These are phyloP conservation scores for Eupsilia transversa DNA, from an alignment of 2,888 invertebrate genomes.

Conservation along the genomic window DNA sequence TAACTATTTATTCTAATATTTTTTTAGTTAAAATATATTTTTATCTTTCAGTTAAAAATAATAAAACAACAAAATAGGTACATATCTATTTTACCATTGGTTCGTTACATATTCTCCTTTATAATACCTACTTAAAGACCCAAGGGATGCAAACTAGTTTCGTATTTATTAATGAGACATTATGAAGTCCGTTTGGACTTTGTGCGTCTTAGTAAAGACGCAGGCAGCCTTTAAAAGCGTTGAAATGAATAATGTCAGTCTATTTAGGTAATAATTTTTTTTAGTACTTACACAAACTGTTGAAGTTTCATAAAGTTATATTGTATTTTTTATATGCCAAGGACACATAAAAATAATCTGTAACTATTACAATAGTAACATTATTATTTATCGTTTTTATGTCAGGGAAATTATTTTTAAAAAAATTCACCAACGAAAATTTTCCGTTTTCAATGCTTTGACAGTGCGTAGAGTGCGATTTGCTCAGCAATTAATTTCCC, in stretches of 20 bases:
- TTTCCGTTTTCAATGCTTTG: background rate
- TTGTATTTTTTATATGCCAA: background rate
- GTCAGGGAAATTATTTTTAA: background rate
- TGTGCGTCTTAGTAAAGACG: background rate
- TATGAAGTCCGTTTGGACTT: constrained; percentile 7
- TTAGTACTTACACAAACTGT: background rate
- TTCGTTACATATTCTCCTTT: background rate
- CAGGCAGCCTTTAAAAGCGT: background rate
- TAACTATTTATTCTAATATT: too few species aligned
- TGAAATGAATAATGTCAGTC: background rate
- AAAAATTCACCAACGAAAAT: background rate
- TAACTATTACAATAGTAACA: too few species aligned
- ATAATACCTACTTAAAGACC: background rate
- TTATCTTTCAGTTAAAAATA: background rate
- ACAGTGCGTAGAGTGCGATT: background rate
- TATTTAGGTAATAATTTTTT: background rate
- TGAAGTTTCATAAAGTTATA: background rate
- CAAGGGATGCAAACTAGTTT: background rate
- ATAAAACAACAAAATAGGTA: background rate
- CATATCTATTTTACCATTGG: background rate
- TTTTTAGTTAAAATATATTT: too few species aligned
- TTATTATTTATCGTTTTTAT: too few species aligned
- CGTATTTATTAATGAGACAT: constrained; percentile 12
- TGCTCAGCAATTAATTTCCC: background rate
- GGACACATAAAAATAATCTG: background rate